Evolutionary conservation across 2,113 vertebrate genomes (phyloP).

Genomic region (Salminus brasiliensis): DNA sequence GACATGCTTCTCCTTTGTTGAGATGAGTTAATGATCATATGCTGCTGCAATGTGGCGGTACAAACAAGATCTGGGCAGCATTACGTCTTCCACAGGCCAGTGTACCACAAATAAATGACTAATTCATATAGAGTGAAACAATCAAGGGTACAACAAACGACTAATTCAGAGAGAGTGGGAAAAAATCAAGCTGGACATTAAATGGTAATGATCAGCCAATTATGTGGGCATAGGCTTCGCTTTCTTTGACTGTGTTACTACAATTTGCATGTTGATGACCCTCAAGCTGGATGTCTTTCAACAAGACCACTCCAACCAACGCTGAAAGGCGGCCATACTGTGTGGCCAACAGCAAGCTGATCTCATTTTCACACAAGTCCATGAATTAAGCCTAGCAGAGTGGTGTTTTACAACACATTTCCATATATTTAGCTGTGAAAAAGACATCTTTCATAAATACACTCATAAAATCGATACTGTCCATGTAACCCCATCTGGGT

Average conservation of each 20-base stretch:
- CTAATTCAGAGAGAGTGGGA: neutral
- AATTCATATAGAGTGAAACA: neutral
- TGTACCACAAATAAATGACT: neutral
- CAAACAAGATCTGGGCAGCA: neutral
- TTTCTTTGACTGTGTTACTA: slow-evolving; percentile 1
- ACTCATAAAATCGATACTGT: slow-evolving; percentile 69
- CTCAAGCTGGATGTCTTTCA: neutral
- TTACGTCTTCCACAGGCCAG: neutral
- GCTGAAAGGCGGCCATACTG: slow-evolving; percentile 13
- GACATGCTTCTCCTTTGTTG: neutral
- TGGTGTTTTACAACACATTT: slow-evolving; percentile 26
- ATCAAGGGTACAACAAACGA: neutral
- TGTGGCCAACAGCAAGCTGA: slow-evolving; percentile 23
- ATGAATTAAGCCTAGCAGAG: slow-evolving; percentile 27
- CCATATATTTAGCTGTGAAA: slow-evolving; percentile 37
- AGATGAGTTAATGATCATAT: neutral
- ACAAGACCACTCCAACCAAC: neutral
- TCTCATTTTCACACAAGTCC: slow-evolving; percentile 12
- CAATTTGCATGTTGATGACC: neutral
- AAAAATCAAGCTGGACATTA: neutral
- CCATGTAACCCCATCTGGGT: slow-evolving; percentile 69
- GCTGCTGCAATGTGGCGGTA: neutral
- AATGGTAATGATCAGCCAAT: neutral
- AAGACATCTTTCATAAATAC: slow-evolving; percentile 67
- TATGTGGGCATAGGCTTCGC: neutral